phyloP scores from a whole-genome alignment of 2,113 vertebrate species.

The Rhea americana region DNA sequence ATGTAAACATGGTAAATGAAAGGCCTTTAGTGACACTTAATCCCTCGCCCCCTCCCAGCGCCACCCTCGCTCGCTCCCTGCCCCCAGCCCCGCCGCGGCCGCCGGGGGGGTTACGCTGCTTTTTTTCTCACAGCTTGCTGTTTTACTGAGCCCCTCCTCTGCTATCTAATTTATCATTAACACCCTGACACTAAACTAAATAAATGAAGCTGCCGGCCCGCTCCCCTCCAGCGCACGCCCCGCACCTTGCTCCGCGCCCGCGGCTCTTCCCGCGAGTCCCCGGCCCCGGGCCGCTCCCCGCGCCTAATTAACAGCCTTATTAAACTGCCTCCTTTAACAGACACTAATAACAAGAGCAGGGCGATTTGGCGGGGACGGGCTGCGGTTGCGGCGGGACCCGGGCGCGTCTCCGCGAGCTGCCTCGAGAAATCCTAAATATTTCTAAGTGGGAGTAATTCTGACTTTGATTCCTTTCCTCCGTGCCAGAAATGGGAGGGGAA shows the following conservation, averaged over 20 bases:
- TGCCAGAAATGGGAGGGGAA: neutral
- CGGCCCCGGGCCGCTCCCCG: neutral
- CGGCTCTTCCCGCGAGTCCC: neutral
- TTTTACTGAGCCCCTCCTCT: constrained; percentile 20
- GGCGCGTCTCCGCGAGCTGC: neutral
- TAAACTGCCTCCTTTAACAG: constrained; percentile 9
- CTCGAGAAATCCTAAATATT: neutral
- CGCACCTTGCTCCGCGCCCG: neutral
- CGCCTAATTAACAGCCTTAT: constrained; percentile 18
- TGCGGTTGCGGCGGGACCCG: neutral
- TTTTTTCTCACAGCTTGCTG: neutral
- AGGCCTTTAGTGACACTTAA: constrained; percentile 51
- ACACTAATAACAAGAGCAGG: neutral
- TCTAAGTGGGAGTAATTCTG: neutral
- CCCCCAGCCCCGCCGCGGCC: neutral
- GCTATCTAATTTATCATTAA: constrained; percentile 60
- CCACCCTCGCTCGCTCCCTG: neutral
- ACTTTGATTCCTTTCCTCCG: neutral
- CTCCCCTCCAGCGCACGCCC: neutral
- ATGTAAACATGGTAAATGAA: constrained; percentile 51
- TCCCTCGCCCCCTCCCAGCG: neutral
- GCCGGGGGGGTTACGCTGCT: neutral
- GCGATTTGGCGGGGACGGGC: neutral
- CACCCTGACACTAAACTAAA: constrained; percentile 62
- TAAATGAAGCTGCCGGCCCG: neutral